phyloP scores from a whole-genome alignment of 92 coral and sea anemone genomes.

The Bergia puertoricense region DNA sequence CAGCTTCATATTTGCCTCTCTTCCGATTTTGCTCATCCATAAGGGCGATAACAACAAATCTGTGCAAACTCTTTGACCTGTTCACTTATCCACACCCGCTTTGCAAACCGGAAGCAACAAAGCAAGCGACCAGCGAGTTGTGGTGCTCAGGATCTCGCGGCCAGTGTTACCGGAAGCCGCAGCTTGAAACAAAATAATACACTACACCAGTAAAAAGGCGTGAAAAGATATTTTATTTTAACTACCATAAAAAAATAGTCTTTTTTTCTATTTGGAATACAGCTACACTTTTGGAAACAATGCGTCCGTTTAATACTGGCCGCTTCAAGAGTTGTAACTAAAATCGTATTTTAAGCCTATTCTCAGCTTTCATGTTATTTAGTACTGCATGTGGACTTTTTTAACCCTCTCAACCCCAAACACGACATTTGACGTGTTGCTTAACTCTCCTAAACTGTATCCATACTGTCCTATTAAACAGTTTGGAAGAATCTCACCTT shows the following conservation, averaged over 20 bases:
- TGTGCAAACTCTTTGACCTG: neutral
- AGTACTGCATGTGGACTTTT: too few species aligned
- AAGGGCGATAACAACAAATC: neutral
- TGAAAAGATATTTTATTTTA: neutral
- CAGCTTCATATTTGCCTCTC: constrained; percentile 46
- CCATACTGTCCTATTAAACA: too few species aligned
- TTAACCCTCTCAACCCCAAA: too few species aligned
- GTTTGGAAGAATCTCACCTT: too few species aligned
- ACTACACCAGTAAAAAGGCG: neutral
- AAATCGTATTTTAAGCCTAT: too few species aligned
- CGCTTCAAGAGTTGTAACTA: too few species aligned
- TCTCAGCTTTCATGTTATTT: too few species aligned
- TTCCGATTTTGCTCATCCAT: constrained; percentile 1
- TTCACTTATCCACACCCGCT: neutral
- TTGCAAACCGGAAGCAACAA: neutral
- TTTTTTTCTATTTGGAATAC: too few species aligned
- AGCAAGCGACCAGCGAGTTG: neutral
- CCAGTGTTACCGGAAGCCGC: neutral
- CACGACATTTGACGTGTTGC: too few species aligned
- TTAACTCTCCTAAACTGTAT: too few species aligned
- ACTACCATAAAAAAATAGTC: neutral
- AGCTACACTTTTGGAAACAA: too few species aligned
- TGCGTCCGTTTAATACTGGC: too few species aligned
- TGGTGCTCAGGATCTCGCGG: constrained; percentile 15
- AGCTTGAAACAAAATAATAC: neutral